Conservation (phyloP, 2,888 invertebrate species). For the Scaptomyza cyrtandrae region DNA sequence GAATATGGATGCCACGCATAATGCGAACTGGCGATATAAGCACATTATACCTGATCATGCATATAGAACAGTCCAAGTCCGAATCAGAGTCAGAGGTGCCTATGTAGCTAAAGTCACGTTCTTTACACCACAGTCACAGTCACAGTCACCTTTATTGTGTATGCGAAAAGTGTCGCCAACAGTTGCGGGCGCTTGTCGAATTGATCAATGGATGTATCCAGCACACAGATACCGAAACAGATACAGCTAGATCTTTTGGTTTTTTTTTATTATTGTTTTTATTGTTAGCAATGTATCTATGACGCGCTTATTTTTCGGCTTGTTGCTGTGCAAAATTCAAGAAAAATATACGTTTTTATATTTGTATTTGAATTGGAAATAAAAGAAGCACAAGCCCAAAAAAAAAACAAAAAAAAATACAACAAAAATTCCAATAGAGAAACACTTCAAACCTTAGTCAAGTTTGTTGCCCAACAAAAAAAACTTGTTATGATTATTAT, state of each 20-base stretch:
- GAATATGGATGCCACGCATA: conserved; percentile 72
- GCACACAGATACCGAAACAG: conserved; percentile 11
- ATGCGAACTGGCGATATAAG: conserved; percentile 43
- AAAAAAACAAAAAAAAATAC: not conserved
- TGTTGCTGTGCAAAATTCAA: conserved; percentile 20
- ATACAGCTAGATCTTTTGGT: conserved; percentile 17
- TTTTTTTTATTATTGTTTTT: conserved; percentile 48
- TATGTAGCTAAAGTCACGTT: conserved; percentile 54
- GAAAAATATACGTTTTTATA: too few relatives aligned
- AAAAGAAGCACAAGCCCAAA: conserved; percentile 1
- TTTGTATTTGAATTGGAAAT: not conserved
- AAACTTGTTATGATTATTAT: conserved; percentile 43
- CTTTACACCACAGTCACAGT: conserved; percentile 24
- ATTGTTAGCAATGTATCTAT: conserved; percentile 28
- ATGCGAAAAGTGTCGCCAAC: conserved; percentile 57
- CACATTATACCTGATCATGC: conserved; percentile 37
- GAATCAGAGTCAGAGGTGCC: not conserved
- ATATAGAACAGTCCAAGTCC: conserved; percentile 34
- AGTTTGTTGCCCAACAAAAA: conserved; percentile 10
- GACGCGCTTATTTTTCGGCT: conserved; percentile 23
- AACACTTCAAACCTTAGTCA: conserved; percentile 22
- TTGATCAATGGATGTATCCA: conserved; percentile 64
- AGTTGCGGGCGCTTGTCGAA: conserved; percentile 59
- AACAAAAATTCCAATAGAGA: conserved; percentile 7
- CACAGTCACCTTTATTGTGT: conserved; percentile 44